These are phyloP conservation scores for Tachina lurida DNA, from an alignment of 2,888 invertebrate genomes.

Conservation along the genomic window DNA sequence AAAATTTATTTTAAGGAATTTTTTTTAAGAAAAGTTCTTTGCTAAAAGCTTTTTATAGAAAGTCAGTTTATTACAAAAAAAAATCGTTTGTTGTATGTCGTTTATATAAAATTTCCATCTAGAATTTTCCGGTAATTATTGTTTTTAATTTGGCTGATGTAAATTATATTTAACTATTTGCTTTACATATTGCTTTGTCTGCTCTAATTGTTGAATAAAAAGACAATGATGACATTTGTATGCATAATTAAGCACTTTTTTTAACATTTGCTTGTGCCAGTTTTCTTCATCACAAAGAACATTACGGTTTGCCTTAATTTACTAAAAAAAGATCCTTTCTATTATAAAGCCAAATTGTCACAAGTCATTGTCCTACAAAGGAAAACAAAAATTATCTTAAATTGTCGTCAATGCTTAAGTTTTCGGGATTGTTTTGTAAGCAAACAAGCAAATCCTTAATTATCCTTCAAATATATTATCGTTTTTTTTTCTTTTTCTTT, in stretches of 20 bases:
- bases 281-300: background rate
- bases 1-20: background rate
- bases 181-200: too few relatives aligned
- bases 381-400: conserved; percentile 20
- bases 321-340: background rate
- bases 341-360: background rate
- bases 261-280: background rate
- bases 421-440: background rate
- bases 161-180: too few relatives aligned
- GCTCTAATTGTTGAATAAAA: background rate
- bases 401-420: conserved; percentile 29
- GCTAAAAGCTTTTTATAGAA: background rate
- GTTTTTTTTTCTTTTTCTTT: too few relatives aligned
- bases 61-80: background rate
- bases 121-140: background rate
- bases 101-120: too few relatives aligned
- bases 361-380: conserved; percentile 37
- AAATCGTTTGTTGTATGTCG: background rate
- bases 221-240: too few relatives aligned
- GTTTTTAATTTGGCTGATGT: too few relatives aligned
- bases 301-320: background rate
- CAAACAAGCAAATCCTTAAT: conserved; percentile 48
- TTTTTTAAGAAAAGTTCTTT: background rate
- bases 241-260: background rate
- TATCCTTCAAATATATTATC: conserved; percentile 39